These are phyloP conservation scores for Syrista parreyssii DNA, from an alignment of 2,888 invertebrate species.

Conservation along the genomic window DNA sequence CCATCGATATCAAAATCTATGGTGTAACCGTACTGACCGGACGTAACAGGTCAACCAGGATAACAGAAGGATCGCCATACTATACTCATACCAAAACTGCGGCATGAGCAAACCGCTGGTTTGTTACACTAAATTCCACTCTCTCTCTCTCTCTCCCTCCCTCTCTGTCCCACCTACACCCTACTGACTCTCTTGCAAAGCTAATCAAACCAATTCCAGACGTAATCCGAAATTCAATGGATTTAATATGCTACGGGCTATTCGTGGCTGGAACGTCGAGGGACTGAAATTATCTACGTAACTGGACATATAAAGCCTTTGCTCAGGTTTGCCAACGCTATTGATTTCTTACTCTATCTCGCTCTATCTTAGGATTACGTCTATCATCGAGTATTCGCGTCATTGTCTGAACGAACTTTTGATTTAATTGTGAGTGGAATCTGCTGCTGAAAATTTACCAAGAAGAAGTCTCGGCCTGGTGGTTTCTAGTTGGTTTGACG, in stretches of 20 bases:
- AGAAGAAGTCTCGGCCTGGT: background rate
- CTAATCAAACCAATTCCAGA: slow-evolving; percentile 34
- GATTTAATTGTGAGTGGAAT: background rate
- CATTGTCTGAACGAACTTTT: background rate
- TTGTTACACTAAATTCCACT: background rate
- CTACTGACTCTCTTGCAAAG: background rate
- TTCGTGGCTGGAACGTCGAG: background rate
- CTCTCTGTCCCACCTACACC: background rate
- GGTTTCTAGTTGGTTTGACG: background rate
- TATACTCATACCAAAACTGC: background rate
- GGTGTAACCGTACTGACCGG: slow-evolving; percentile 29
- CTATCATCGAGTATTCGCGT: background rate
- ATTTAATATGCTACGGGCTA: slow-evolving; percentile 29
- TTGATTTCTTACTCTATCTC: too few species aligned
- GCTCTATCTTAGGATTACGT: too few species aligned
- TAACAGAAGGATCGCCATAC: background rate
- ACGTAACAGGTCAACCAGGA: background rate
- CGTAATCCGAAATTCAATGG: slow-evolving; percentile 35
- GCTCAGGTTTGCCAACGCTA: background rate
- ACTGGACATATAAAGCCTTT: background rate
- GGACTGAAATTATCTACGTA: background rate
- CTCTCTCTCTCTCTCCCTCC: background rate
- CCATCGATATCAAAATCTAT: slow-evolving; percentile 52
- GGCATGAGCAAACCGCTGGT: background rate
- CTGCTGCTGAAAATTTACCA: background rate